Base-by-base conservation (phyloP, 2,113 vertebrate genomes). In the Oriolus oriolus region DNA sequence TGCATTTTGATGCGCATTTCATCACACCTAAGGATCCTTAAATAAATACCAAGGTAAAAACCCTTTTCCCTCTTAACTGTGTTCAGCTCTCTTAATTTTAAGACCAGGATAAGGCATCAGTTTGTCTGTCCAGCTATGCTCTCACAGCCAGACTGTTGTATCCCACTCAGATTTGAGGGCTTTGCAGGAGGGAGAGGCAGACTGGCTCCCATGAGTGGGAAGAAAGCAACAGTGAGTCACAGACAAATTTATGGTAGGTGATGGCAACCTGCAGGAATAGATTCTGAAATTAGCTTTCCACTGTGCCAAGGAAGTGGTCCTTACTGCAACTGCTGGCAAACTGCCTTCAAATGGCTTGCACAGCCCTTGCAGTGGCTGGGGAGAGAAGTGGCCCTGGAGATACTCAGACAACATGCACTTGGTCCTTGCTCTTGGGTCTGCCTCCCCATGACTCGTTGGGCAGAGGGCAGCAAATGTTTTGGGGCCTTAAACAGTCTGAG, bases 71-170 rank as follows among this genome's bases (percentile, higher is more conserved):
- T n/a, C n/a, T n/a, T n/a, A n/a, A n/a, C n/a, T n/a, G n/a, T n/a
- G n/a, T n/a, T n/a, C n/a, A n/a, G n/a, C n/a, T n/a, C n/a, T n/a
- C n/a, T n/a, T n/a, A n/a, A n/a, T n/a, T n/a, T n/a, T n/a, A n/a
- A n/a, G n/a, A n/a, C n/a, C n/a, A n/a, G n/a, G n/a, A n/a, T n/a
- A n/a, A n/a, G n/a, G n/a, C n/a, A n/a, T n/a, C n/a, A n/a, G n/a
- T n/a, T 27, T 22, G 3, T 45, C 42, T 31, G 4, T 31, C 11
- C 33, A 85, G 6, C 26, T 59, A 33, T 0, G 0, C 16, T 10
- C 33, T 16, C 6, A 4, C 30, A 79, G 27, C 24, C 45, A 54
- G n/a, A 20, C 4, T 65, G 7, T 21, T 26, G 31, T 35, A 26
- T 53, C 14, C 60, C 16, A 15, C 37, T 61, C 44, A 33, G 16